Base-by-base conservation (phyloP, 2,113 vertebrate species). In the Drymodes brunneopygia region DNA sequence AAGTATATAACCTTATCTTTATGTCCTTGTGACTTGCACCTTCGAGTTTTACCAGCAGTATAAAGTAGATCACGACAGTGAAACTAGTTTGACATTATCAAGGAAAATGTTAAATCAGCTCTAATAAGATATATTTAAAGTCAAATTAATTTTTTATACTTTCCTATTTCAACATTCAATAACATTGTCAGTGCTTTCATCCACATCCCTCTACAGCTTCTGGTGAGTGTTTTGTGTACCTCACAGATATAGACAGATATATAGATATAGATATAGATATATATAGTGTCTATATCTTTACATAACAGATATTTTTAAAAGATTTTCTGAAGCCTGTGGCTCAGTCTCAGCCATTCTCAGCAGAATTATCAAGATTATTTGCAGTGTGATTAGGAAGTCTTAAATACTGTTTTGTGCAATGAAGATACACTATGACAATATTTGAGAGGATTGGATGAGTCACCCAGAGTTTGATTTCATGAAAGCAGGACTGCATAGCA, bases 331-430 rank as follows among this genome's bases (percentile, higher is more conserved):
- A 88, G 16, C 21, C 58, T 71, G 9, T 57, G 36, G 47, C 75
- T 95, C 67, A 11, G 45, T 44, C 58, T 86, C 50, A 53, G 75
- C 51, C 65, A 12, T 3, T 16, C 78, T 47, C 62, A 47, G 47
- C 14, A 64, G 81, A 82, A 94, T 84, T 84, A 77, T 57, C 86
- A 64, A 14, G 48, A 35, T 73, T 74, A 93, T 87, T 92, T 92
- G 92, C 50, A 94, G 81, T 81, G 72, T 65, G 82, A 96, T 96
- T 92, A 95, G 85, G 86, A 92, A 87, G 42, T 20, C 81, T 90
- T 91, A 96, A 97, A 94, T 70, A 79, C 69, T 53, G 81, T 72
- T 96, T 86, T 71, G 78, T 75, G 88, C 82, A 83, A 61, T 23
- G 88, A 38, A 92, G 96, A 91, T 75, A 65, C 81, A 73, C 67